Conservation (phyloP, 2,113 vertebrate genomes). For the Catharus fuscescens region DNA sequence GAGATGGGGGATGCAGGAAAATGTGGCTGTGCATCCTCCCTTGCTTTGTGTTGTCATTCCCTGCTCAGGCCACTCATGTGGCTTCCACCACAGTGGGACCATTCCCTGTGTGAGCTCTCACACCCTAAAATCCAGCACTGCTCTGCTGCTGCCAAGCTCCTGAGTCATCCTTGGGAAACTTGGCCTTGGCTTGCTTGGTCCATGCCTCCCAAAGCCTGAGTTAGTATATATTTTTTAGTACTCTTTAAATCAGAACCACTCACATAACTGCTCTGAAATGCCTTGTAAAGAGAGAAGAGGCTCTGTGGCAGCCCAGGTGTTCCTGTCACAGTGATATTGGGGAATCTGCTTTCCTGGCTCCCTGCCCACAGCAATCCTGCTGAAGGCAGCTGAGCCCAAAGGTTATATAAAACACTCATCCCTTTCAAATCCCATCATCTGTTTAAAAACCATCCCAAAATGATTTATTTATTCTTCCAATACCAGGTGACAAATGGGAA, state of each 20-base stretch:
- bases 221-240: not conserved
- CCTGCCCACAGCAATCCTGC: constrained; percentile 9
- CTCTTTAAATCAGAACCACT: not conserved
- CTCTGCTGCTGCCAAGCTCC: not conserved
- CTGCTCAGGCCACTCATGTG: fast-evolving
- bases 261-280: not conserved
- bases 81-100: fast-evolving
- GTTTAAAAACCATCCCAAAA: constrained; percentile 27
- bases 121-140: not conserved
- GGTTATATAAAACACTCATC: constrained; percentile 17
- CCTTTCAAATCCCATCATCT: not conserved
- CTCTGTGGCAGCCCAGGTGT: constrained; percentile 27
- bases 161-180: not conserved
- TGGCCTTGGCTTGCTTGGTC: not conserved
- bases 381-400: not conserved
- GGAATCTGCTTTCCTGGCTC: constrained; percentile 17
- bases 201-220: not conserved
- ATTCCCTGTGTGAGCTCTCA: not conserved
- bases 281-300: not conserved
- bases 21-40: not conserved
- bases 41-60: fast-evolving
- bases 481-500: not conserved
- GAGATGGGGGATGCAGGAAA: not conserved
- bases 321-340: not conserved
- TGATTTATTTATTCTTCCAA: not conserved